Conservation (phyloP, 2,113 vertebrate genomes). For the Oxygymnocypris stewartii region DNA sequence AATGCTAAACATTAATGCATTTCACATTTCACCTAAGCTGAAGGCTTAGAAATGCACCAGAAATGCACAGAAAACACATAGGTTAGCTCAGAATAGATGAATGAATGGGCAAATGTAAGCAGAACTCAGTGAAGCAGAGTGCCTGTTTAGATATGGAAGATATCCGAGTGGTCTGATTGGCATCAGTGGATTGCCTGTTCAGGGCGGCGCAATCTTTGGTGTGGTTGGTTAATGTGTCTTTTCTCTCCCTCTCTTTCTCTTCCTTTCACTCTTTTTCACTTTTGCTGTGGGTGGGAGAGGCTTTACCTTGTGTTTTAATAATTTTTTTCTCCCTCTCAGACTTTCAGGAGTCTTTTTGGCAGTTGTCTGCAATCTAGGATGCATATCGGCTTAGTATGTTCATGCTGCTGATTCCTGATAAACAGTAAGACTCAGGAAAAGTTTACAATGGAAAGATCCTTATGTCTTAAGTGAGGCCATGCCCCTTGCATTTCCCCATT, state of each 20-base stretch:
- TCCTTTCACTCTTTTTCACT: conserved; percentile 54
- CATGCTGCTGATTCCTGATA: conserved; percentile 62
- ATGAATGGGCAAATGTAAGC: conserved; percentile 11
- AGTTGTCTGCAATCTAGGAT: conserved; percentile 76
- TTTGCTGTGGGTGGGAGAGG: conserved; percentile 57
- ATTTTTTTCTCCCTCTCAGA: conserved; percentile 69
- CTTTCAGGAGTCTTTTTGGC: conserved; percentile 75
- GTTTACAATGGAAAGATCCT: conserved; percentile 59
- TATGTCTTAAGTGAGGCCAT: conserved; percentile 53
- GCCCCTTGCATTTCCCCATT: conserved; percentile 47
- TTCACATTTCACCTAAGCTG: not conserved
- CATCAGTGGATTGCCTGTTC: conserved; percentile 54
- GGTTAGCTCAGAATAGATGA: conserved; percentile 12
- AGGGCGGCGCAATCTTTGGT: conserved; percentile 50
- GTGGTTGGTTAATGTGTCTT: conserved; percentile 54
- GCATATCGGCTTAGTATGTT: conserved; percentile 67
- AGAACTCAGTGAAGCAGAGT: conserved; percentile 24
- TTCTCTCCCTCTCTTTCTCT: conserved; percentile 56
- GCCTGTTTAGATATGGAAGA: conserved; percentile 45
- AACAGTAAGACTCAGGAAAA: conserved; percentile 61
- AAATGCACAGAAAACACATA: not conserved
- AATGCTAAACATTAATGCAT: not conserved
- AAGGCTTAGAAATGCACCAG: not conserved
- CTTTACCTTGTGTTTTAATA: conserved; percentile 73
- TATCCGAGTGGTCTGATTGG: conserved; percentile 53